Conservation (phyloP, 2,888 invertebrate genomes). For the Yponomeuta sedellus region DNA sequence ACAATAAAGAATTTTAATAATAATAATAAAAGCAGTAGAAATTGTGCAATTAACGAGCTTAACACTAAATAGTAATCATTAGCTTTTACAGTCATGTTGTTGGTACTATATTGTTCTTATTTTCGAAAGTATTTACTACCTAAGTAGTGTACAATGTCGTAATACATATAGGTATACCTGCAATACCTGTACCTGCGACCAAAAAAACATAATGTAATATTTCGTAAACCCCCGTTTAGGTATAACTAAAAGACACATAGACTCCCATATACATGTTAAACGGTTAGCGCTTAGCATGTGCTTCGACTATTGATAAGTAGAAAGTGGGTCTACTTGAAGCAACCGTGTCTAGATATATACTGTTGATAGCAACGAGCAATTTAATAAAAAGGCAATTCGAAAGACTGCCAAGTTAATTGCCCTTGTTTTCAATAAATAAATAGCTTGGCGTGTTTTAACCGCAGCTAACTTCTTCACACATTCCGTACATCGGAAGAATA, state of each 20-base stretch:
- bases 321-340: conserved; percentile 9
- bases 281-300: neutral
- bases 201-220: neutral
- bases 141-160: no score
- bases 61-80: no score
- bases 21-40: no score
- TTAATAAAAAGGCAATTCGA: neutral
- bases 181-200: no score
- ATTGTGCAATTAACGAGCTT: no score
- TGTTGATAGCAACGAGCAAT: neutral
- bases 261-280: neutral
- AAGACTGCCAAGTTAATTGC: neutral
- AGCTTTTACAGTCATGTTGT: neutral
- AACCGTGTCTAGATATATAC: neutral
- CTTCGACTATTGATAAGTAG: conserved; percentile 5
- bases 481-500: no score
- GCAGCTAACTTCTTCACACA: no score
- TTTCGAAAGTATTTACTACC: neutral
- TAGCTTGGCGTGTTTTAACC: neutral
- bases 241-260: neutral
- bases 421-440: neutral
- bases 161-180: no score
- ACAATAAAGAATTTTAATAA: no score
- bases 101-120: neutral
- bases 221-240: neutral